Percentiles rank a stretch among this genome's conserved stretches.
phyloP scores from a whole-genome alignment of 2,113 vertebrate species.

The Syngnathus scovelli region DNA sequence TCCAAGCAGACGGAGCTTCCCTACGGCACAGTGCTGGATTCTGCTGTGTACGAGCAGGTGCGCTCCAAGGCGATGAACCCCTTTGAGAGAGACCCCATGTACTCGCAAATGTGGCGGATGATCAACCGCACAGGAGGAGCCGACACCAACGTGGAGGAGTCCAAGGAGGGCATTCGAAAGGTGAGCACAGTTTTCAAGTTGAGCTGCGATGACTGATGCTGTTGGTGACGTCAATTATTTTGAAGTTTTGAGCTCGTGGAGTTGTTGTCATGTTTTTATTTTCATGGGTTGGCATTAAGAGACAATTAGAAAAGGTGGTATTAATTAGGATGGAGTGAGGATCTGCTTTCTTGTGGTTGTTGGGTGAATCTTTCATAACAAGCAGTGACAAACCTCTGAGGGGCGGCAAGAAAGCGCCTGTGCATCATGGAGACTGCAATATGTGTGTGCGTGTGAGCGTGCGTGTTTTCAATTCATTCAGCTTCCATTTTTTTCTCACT shows the following conservation, averaged over 20 bases:
- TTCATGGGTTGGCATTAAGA: too few relatives aligned
- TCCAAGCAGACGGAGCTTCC: conserved; percentile 95
- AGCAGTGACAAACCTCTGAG: too few relatives aligned
- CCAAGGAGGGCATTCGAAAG: conserved; percentile 90
- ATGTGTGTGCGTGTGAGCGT: too few relatives aligned
- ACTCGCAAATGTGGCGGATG: conserved; percentile 98
- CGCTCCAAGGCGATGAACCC: conserved; percentile 95
- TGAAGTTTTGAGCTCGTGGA: not conserved
- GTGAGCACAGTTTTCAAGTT: conserved; percentile 61
- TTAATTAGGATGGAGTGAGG: too few relatives aligned
- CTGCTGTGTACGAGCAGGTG: conserved; percentile 92
- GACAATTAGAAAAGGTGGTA: too few relatives aligned
- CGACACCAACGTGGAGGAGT: conserved; percentile 92
- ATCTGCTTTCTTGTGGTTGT: too few relatives aligned
- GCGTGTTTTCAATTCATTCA: too few relatives aligned
- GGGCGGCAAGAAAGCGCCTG: too few relatives aligned
- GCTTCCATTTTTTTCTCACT: too few relatives aligned
- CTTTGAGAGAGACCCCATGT: conserved; percentile 96
- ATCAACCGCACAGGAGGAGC: conserved; percentile 92
- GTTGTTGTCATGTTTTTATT: not conserved
- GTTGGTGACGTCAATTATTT: not conserved
- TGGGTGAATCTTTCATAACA: too few relatives aligned
- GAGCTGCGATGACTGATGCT: not conserved
- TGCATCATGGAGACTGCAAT: too few relatives aligned
- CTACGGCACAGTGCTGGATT: conserved; percentile 94